phyloP scores from a whole-genome alignment of 2,888 invertebrate species.

The Sarcophaga variegata region DNA sequence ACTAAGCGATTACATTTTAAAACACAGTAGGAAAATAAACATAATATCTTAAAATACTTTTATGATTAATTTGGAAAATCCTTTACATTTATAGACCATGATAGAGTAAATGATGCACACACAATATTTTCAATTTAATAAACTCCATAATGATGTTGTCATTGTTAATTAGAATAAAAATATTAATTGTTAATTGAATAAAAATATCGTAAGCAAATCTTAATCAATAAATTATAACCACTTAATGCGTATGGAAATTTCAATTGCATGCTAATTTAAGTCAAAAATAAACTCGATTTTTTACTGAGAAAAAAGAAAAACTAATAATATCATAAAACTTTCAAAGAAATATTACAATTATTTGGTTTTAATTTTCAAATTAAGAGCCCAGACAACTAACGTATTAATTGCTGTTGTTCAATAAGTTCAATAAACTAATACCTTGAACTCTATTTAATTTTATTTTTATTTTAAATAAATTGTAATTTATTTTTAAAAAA shows the following conservation, averaged over 20 bases:
- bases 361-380: constrained; percentile 37
- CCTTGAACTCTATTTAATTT: constrained; percentile 58
- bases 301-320: neutral
- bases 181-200: too few species aligned
- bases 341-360: constrained; percentile 50
- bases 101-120: neutral
- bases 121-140: neutral
- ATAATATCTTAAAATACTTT: too few species aligned
- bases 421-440: constrained; percentile 61
- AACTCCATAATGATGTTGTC: constrained; percentile 18
- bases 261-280: constrained; percentile 1
- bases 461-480: constrained; percentile 28
- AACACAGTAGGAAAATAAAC: too few species aligned
- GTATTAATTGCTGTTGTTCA: constrained; percentile 38
- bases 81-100: too few species aligned
- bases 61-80: too few species aligned
- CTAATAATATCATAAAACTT: constrained; percentile 20
- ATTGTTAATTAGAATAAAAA: constrained; percentile 8
- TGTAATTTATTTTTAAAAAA: constrained; percentile 13
- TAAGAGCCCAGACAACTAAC: constrained; percentile 4
- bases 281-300: constrained; percentile 45
- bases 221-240: constrained; percentile 24
- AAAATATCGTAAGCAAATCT: constrained; percentile 32
- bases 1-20: too few species aligned
- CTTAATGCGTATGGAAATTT: constrained; percentile 37